A percentile compares a stretch with the other conserved stretches of the same genome.
These are phyloP conservation scores for Electrona antarctica DNA, from an alignment of 2,113 vertebrate species.

Conservation along the genomic window DNA sequence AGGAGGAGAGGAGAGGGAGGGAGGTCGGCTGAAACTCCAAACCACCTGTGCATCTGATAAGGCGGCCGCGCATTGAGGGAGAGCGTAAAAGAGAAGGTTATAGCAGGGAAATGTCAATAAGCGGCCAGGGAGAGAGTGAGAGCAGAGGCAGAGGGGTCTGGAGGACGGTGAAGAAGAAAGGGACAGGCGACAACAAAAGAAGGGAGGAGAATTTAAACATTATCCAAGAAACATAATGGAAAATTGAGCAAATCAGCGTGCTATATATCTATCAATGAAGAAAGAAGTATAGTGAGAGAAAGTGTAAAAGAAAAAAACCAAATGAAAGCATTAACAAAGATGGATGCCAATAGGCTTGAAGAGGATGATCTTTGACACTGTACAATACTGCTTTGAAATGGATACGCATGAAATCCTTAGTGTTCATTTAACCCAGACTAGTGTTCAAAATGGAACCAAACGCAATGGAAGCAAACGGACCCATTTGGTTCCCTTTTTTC, in stretches of 20 bases:
- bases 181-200: conserved; percentile 36
- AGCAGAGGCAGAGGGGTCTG: conserved; percentile 27
- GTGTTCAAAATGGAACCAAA: no score
- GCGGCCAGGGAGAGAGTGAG: conserved; percentile 52
- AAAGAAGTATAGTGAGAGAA: conserved; percentile 13
- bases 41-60: conserved; percentile 88
- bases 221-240: conserved; percentile 35
- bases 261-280: conserved; percentile 10
- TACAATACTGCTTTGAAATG: conserved; percentile 69
- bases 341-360: conserved; percentile 56
- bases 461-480: no score
- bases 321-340: conserved; percentile 64
- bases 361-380: conserved; percentile 70
- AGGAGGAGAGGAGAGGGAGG: conserved; percentile 67
- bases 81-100: conserved; percentile 83
- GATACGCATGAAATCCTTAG: conserved; percentile 68
- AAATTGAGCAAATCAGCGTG: conserved; percentile 46
- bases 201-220: conserved; percentile 29
- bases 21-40: conserved; percentile 83
- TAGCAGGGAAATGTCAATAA: conserved; percentile 74
- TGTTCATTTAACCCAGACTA: no score
- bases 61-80: conserved; percentile 72
- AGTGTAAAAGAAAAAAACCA: conserved; percentile 31
- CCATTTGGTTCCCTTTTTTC: no score
- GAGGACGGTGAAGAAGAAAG: conserved; percentile 37